Evolutionary conservation across 2,888 invertebrate species (phyloP), one percentile per base, ranked within the genome.

Genomic region (Pristionchus mayeri): DNA sequence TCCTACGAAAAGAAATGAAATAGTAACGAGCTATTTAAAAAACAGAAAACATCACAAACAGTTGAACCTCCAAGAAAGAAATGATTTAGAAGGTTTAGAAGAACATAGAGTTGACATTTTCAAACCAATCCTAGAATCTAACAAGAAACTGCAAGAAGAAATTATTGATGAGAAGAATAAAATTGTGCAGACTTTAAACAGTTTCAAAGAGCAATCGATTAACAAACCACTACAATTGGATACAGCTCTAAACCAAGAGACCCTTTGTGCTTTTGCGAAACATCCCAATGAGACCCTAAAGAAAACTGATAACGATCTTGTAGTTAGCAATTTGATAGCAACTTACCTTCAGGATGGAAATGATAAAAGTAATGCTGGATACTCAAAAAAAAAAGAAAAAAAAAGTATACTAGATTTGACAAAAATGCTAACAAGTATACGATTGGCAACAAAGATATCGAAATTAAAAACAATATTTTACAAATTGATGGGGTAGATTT

Each of bases 91-190:
- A 84, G 78, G 87, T 24, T 81, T 87, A 84, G 88, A 88, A 87
- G 87, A 88, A 63, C 84, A 88, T 81, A 67, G 88, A 18, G 80
- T 86, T 75, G 88, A 88, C 85, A 84, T 88, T 76, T 88, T 88
- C 80, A 88, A 88, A 87, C 88, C 88, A 24, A 88, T 88, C 37
- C 52, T 88, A 85, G 88, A 88, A 86, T 88, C 88, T 6, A 88
- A 88, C 83, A 87, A 87, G 50, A 88, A 87, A 86, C 50, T 88
- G 3, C 88, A 88, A 82, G 85, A 88, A 78, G 88, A 88, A 86
- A 87, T 88, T 18, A 88, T 88, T 85, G 88, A 88, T 85, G 88
- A 88, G 60, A 87, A 87, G 79, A 88, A 88, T 63, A 87, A 88
- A 75, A 88, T 88, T 85, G 87, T 88, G 82, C 63, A 88, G 85